phyloP scores from a whole-genome alignment of 2,113 vertebrate species.

The Callionymus lyra region DNA sequence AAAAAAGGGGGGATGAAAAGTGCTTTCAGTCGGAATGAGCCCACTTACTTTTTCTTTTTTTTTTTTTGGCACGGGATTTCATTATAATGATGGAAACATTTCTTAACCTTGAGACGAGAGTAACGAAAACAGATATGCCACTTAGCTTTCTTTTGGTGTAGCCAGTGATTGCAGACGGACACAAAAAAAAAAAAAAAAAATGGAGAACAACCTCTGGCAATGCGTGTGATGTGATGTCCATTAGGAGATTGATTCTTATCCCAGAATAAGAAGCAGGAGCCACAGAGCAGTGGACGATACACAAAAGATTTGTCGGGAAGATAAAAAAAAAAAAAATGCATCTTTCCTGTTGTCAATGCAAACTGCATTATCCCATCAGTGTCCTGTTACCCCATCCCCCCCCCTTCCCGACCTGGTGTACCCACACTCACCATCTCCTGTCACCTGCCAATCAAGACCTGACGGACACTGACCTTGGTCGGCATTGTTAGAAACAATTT shows the following conservation, averaged over 20 bases:
- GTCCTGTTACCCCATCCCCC: constrained; percentile 7
- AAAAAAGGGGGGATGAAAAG: too few species aligned
- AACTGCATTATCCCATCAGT: constrained; percentile 42
- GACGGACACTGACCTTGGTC: constrained; percentile 56
- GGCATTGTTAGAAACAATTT: constrained; percentile 44
- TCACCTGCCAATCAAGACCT: constrained; percentile 60
- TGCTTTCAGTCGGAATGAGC: too few species aligned
- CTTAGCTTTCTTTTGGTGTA: constrained; percentile 43
- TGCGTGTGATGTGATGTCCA: constrained; percentile 28
- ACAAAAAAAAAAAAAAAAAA: too few species aligned
- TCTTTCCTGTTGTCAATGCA: constrained; percentile 43
- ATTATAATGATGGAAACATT: constrained; percentile 38
- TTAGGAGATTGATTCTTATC: constrained; percentile 49
- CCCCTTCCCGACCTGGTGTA: constrained; percentile 9
- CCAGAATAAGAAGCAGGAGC: constrained; percentile 15
- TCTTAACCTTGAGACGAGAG: constrained; percentile 38
- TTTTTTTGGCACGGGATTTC: constrained; percentile 11
- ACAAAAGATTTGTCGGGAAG: constrained; percentile 16
- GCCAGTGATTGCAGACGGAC: constrained; percentile 27
- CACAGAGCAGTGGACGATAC: constrained; percentile 6
- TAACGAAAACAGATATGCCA: constrained; percentile 20
- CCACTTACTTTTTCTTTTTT: constrained; percentile 12
- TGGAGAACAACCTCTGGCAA: constrained; percentile 41
- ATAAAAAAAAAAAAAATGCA: constrained; percentile 28
- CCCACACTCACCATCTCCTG: constrained; percentile 37